A percentile compares a stretch with the other conserved stretches of the same genome.
These are phyloP conservation scores for Acronicta psi DNA, from an alignment of 2,888 invertebrate genomes.

Conservation along the genomic window DNA sequence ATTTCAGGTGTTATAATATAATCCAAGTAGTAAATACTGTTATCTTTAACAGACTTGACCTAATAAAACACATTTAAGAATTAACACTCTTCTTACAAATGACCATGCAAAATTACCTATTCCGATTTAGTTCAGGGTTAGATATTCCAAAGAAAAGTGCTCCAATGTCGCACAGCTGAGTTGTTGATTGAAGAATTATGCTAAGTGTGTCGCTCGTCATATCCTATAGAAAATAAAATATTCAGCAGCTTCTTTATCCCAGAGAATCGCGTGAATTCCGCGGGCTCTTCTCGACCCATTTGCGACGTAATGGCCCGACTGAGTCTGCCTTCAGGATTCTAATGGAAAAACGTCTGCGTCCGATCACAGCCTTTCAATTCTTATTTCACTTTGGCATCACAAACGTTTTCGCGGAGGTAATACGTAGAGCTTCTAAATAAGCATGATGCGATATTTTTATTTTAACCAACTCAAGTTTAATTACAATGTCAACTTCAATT, in stretches of 20 bases:
- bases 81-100: slow-evolving; percentile 23
- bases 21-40: too few relatives aligned
- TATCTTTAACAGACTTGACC: slow-evolving; percentile 5
- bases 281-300: slow-evolving; percentile 71
- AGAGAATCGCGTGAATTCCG: slow-evolving; percentile 66
- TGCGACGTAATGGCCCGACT: slow-evolving; percentile 74
- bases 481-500: too few relatives aligned
- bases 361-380: slow-evolving; percentile 67
- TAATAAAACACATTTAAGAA: slow-evolving; percentile 23
- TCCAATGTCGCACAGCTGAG: slow-evolving; percentile 68
- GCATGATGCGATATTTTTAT: not conserved
- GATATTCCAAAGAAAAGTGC: slow-evolving; percentile 59
- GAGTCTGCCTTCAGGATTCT: slow-evolving; percentile 67
- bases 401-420: slow-evolving; percentile 39
- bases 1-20: too few relatives aligned
- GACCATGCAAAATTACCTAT: slow-evolving; percentile 55
- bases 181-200: slow-evolving; percentile 73
- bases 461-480: too few relatives aligned
- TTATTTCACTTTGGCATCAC: slow-evolving; percentile 57
- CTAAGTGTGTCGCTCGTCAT: slow-evolving; percentile 66
- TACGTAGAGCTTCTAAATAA: slow-evolving; percentile 29
- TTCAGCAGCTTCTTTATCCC: slow-evolving; percentile 60
- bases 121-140: slow-evolving; percentile 73
- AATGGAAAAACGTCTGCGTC: slow-evolving; percentile 75
- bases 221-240: slow-evolving; percentile 55